These are phyloP conservation scores for Taenioides sp. DNA, from an alignment of 2,797 vertebrate species.

Conservation along the genomic window DNA sequence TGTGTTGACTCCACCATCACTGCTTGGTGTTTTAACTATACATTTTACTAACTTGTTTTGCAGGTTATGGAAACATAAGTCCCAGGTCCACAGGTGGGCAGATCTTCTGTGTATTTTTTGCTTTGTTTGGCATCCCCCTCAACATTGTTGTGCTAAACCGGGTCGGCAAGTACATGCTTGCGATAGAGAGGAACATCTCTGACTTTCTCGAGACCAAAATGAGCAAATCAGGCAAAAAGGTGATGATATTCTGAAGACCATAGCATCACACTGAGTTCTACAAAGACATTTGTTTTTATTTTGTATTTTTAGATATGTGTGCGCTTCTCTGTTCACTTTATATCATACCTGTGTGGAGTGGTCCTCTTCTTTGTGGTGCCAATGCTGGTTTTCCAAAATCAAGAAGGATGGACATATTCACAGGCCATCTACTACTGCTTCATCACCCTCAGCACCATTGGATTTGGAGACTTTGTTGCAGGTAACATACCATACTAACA, in stretches of 20 bases:
- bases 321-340: conserved; percentile 75
- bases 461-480: conserved; percentile 91
- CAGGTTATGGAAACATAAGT: conserved; percentile 91
- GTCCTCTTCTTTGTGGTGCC: conserved; percentile 85
- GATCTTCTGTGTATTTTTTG: conserved; percentile 91
- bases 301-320: conserved; percentile 59
- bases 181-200: conserved; percentile 76
- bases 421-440: conserved; percentile 92
- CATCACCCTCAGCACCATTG: conserved; percentile 92
- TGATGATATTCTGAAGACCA: conserved; percentile 60
- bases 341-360: conserved; percentile 68
- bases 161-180: conserved; percentile 88
- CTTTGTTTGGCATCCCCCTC: conserved; percentile 89
- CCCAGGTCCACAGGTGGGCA: conserved; percentile 81
- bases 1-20: neutral
- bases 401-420: conserved; percentile 88
- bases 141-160: conserved; percentile 88
- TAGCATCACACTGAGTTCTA: neutral
- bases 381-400: conserved; percentile 79
- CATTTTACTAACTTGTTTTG: conserved; percentile 23
- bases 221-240: conserved; percentile 66
- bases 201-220: conserved; percentile 63
- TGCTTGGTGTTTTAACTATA: neutral
- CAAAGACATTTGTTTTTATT: neutral
- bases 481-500: conserved; percentile 65